Evolutionary conservation across 2,113 vertebrate genomes (phyloP), one percentile per base, ranked within the genome.

Genomic region (Scomber scombrus): DNA sequence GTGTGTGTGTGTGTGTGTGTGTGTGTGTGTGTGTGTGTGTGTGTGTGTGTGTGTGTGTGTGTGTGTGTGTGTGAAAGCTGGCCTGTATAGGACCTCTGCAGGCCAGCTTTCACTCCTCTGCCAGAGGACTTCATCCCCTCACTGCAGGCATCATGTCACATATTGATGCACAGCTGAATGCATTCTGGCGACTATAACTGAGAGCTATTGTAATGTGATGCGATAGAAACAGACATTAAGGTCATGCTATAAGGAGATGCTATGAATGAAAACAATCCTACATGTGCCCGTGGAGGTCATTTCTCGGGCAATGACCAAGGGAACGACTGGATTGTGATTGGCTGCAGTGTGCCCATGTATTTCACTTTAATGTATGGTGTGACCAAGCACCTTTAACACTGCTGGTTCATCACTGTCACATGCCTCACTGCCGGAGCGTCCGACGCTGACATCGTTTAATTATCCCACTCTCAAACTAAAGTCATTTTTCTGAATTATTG

Each of bases 161-260:
- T 56, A 63, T 64, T 78, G 64, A 85, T 60, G 68, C 60, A 78
- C 69, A 62, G 54, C 52, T 69, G 60, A 23, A 73, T 85, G 64
- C 49, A 2, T 49, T 69, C 67, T 31, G 74, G 64, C 66, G 47
- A 66, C 61, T 29, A 2, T 54, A 71, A 60, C 66, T 63, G 63
- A 55, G 34, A 83, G 68, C 34, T 26, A 15, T 54, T 66, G 45
- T 75, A 80, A 86, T 69, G 63, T 81, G 84, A 92, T 69, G 74
- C 1, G 31, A 90, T 76, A 69, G 78, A 84, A 87, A 45, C 29
- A 61, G 88, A 90, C 82, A 74, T 61, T 61, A 64, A 73, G 74
- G 81, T 82, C 79, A 69, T 9, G 62, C 73, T 52, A 55, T 73
- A 57, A 64, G 54, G 81, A 75, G 54, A 46, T 69, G 60, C 66